Base-by-base conservation (phyloP, 1,140 invertebrate genomes). In the Drosophila micromelanica region DNA sequence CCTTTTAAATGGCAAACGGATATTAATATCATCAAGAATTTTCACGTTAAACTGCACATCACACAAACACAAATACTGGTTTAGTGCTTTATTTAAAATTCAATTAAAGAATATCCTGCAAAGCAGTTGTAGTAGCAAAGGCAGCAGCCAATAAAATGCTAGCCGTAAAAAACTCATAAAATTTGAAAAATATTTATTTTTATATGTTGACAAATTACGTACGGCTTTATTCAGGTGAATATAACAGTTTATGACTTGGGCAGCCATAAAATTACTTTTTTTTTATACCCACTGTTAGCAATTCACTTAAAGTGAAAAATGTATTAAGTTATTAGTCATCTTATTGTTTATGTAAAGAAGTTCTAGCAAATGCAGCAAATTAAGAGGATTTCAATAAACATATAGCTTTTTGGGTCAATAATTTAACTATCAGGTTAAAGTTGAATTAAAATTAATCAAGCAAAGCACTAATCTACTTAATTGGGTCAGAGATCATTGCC, bases 11-110 rank as follows among this genome's bases (percentile, higher is more conserved):
- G 70, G 57, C 80, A 76, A 82, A 46, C 80, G 80, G 80, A 82
- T 82, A 82, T 84, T 82, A 82, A 84, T 84, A 70, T 82, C 65
- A 82, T 75, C 63, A 79, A 79, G 80, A 84, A 82, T 82, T 82
- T 67, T 71, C 64, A 74, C 73, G 46, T 51, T 43, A 35, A 65
- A 38, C 20, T 75, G 40, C 38, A 13, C 49, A 45, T 7, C 55
- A 40, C 13, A 43, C 35, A 42, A 30, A 9, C 40, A 46, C 45
- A 46, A 8, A 56, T 9, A 38, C 35, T 43, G 42, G 61, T 78
- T 78, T 78, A 52, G 64, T 73, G 40, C 74, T 46, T 78, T 73
- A 82, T 82, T 74, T 64, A 64, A 76, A 80, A 82, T 82, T 82
- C 80, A 82, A 82, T 82, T 84, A 78, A 63, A 46, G 80, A 43